Evolutionary conservation across 2,113 vertebrate species (phyloP).

Genomic region (Festucalex cinctus): DNA sequence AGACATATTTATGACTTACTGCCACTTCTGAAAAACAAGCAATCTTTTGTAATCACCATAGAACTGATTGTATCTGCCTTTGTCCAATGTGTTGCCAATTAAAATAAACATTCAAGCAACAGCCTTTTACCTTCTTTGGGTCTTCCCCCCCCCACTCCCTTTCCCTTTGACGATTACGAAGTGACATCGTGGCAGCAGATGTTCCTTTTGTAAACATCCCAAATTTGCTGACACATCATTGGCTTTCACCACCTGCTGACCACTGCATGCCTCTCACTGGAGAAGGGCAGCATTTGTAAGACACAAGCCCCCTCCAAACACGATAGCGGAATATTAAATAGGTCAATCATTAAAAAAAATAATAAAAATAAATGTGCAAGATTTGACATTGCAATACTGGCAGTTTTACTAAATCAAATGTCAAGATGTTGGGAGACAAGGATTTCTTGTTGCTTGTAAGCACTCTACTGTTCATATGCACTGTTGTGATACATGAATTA

Average conservation of each 20-base stretch:
- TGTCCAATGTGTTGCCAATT: slow-evolving; percentile 33
- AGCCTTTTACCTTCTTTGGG: neutral
- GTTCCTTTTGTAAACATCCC: neutral
- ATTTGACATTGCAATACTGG: no score
- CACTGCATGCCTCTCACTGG: neutral
- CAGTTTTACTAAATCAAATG: no score
- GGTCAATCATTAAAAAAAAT: neutral
- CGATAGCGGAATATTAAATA: neutral
- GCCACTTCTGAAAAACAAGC: neutral
- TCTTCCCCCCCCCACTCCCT: no score
- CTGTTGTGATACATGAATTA: no score
- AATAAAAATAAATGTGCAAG: neutral
- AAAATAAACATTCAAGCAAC: slow-evolving; percentile 46
- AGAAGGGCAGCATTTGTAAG: neutral
- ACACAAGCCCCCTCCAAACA: neutral
- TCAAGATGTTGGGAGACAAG: no score
- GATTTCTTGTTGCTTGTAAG: no score
- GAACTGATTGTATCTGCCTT: slow-evolving; percentile 13
- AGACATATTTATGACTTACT: neutral
- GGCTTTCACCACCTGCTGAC: neutral
- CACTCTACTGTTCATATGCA: no score
- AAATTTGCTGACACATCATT: neutral
- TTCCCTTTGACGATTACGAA: neutral
- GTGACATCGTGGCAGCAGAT: neutral
- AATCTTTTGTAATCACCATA: neutral